These are phyloP conservation scores for Galerucella nymphaeae DNA, from an alignment of 2,888 invertebrate species.

Conservation along the genomic window DNA sequence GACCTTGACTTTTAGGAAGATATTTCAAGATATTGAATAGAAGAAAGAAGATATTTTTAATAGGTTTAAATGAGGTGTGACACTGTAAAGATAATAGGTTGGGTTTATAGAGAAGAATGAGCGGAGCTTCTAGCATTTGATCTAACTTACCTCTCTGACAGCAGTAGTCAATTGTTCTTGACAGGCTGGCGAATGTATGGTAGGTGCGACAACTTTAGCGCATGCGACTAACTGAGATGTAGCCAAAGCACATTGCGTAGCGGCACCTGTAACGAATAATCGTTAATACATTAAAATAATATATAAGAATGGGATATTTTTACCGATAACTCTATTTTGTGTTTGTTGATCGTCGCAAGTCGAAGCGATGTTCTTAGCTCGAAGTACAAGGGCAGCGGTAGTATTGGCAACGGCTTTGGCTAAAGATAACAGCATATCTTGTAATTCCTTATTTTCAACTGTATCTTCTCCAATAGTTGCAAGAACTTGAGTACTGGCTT, in stretches of 20 bases:
- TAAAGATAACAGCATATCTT: slow-evolving; percentile 90
- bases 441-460: slow-evolving; percentile 82
- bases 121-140: too few relatives aligned
- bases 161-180: slow-evolving; percentile 93
- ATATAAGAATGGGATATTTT: background rate
- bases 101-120: too few relatives aligned
- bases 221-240: slow-evolving; percentile 98
- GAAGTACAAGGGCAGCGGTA: slow-evolving; percentile 94
- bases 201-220: slow-evolving; percentile 92
- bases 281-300: background rate
- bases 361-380: slow-evolving; percentile 96
- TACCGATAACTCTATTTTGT: slow-evolving; percentile 84
- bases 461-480: slow-evolving; percentile 93
- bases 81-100: too few relatives aligned
- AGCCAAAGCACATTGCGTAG: slow-evolving; percentile 96
- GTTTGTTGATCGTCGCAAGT: slow-evolving; percentile 84
- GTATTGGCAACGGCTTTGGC: slow-evolving; percentile 99
- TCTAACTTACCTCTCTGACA: slow-evolving; percentile 74
- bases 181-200: slow-evolving; percentile 82
- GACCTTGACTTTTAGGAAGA: too few relatives aligned
- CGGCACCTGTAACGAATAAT: slow-evolving; percentile 70
- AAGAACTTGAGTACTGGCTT: slow-evolving; percentile 93
- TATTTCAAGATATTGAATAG: too few relatives aligned
- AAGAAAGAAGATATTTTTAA: too few relatives aligned
- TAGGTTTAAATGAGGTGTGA: too few relatives aligned